A percentile compares a stretch with the other conserved stretches of the same genome.
Evolutionary conservation across 1,140 invertebrate genomes (phyloP).

Genomic region (Hirudo medicinalis): DNA sequence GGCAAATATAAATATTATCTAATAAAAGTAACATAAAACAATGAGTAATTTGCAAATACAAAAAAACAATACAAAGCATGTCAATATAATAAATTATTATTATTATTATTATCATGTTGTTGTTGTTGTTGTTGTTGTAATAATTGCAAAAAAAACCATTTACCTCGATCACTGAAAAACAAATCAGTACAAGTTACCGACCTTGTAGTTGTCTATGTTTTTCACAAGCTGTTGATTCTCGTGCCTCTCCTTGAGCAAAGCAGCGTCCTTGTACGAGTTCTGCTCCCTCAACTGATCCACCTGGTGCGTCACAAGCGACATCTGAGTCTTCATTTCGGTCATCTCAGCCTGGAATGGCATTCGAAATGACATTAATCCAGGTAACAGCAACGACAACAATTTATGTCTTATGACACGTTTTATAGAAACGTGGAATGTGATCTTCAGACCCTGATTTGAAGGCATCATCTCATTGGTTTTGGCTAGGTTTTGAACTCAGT

Average conservation of each 20-base stretch:
- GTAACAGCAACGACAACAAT: no score
- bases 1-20: neutral
- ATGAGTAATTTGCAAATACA: neutral
- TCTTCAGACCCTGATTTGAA: no score
- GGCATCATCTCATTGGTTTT: no score
- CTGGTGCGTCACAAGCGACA: conserved; percentile 51
- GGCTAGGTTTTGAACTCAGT: no score
- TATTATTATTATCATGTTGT: no score
- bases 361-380: neutral
- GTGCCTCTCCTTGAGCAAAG: conserved; percentile 51
- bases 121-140: no score
- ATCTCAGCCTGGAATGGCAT: conserved; percentile 45
- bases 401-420: no score
- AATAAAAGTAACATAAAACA: neutral
- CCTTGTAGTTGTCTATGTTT: conserved; percentile 9
- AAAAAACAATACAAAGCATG: no score
- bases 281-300: conserved; percentile 58
- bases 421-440: no score
- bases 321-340: conserved; percentile 49
- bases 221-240: conserved; percentile 28
- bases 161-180: no score
- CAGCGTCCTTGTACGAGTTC: conserved; percentile 51
- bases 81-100: no score
- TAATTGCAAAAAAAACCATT: neutral
- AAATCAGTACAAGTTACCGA: neutral